Conservation (phyloP, 2,113 vertebrate genomes). For the Chlorodrepanis virens region DNA sequence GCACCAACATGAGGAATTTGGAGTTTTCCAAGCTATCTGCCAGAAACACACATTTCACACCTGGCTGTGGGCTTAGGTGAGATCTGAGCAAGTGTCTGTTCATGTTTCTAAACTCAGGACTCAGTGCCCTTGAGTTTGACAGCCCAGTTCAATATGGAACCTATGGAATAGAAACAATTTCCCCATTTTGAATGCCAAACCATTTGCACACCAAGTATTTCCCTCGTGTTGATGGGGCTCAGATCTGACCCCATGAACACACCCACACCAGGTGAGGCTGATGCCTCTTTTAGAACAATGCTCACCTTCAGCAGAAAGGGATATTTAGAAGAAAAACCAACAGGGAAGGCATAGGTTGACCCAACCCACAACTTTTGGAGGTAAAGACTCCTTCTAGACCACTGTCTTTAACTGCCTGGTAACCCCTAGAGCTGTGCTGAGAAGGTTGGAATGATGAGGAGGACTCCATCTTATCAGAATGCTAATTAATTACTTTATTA, state of each 20-base stretch:
- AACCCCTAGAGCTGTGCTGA: too few relatives aligned
- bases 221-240: rapidly evolving
- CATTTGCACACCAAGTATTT: not conserved
- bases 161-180: not conserved
- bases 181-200: not conserved
- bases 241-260: not conserved
- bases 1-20: not conserved
- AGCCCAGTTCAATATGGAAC: not conserved
- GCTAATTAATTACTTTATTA: too few relatives aligned
- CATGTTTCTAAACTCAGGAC: rapidly evolving
- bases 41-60: not conserved
- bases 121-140: not conserved
- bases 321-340: not conserved
- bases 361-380: not conserved
- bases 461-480: too few relatives aligned
- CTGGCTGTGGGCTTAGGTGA: not conserved
- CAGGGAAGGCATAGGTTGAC: not conserved
- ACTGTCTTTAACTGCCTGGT: not conserved
- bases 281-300: not conserved
- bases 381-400: not conserved
- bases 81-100: rapidly evolving
- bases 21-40: not conserved
- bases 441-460: too few relatives aligned
- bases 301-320: not conserved
- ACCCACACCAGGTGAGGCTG: not conserved